Evolutionary conservation across 2,888 invertebrate genomes (phyloP).

Genomic region (Lasioglossum villosulum): DNA sequence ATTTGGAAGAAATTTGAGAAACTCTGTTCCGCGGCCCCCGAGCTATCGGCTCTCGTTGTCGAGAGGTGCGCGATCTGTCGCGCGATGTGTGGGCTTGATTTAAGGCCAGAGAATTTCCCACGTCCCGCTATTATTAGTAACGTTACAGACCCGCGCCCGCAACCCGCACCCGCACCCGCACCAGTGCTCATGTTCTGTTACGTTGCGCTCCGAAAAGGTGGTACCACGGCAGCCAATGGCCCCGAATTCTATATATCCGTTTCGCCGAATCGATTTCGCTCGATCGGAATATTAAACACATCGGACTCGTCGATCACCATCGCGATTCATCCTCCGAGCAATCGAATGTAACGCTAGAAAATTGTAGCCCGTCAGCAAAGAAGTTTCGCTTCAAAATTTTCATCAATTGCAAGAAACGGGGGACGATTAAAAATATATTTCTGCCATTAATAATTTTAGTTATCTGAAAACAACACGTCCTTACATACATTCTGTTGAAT

Average conservation of each 20-base stretch:
- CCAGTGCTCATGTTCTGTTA: constrained; percentile 25
- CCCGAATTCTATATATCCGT: constrained; percentile 54
- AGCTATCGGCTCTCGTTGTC: neutral
- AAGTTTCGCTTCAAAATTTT: too few relatives aligned
- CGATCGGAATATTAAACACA: neutral
- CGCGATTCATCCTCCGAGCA: neutral
- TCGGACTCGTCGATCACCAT: neutral
- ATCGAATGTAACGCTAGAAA: too few relatives aligned
- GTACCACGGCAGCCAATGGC: constrained; percentile 53
- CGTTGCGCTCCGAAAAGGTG: constrained; percentile 48
- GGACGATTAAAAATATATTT: too few relatives aligned
- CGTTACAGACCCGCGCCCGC: constrained; percentile 28
- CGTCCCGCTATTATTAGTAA: constrained; percentile 58
- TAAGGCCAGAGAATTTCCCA: constrained; percentile 65
- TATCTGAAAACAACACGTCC: too few relatives aligned
- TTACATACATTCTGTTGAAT: too few relatives aligned
- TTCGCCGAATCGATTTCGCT: constrained; percentile 36
- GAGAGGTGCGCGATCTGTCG: constrained; percentile 37
- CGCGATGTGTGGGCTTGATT: constrained; percentile 54
- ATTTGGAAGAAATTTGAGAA: neutral
- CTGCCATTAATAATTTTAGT: too few relatives aligned
- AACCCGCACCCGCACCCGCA: neutral
- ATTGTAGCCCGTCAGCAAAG: too few relatives aligned
- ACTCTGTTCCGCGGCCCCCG: neutral
- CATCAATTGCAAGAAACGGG: too few relatives aligned